Evolutionary conservation across 2,113 vertebrate species (phyloP), one percentile per base, ranked within the genome.

Genomic region (Centrocercus urophasianus): DNA sequence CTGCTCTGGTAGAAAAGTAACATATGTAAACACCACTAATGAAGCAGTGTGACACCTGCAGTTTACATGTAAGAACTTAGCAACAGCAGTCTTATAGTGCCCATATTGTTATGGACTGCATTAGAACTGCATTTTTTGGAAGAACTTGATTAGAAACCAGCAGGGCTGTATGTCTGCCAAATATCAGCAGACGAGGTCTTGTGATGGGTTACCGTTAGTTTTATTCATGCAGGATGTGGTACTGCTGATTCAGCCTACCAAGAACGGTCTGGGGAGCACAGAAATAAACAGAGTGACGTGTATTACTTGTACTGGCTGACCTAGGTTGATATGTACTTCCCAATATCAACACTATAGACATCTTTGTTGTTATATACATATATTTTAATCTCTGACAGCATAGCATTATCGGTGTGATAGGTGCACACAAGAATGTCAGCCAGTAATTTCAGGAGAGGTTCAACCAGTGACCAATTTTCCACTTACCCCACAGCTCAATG

Each of bases 241-340:
- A 43, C 25, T 3, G 0, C 77, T 95, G 94, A 93, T 88, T 95
- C 94, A 95, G 67, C 64, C 57, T 88, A 76, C 78, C 88, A 73
- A 91, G 79, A 93, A 73, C 8, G 76, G 34, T 42, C 32, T 38
- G 18, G 61, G 12, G n/a, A 84, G 36, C 0, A 1, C 76, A 42
- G 48, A 87, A 92, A 60, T 28, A n/a, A 95, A 34, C 25, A 34
- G 66, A 63, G 42, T 54, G 76, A 27, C 42, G 12, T 24, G 19
- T n/a, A 40, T 83, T 56, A 79, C 21, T 94, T 50, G 7, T 64
- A n/a, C 0, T 5, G 47, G 66, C 79, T 87, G 65, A 77, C 92
- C 83, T 80, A 78, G 80, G 36, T 42, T 72, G 7, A 1, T 60
- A 13, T 38, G 32, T 71, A 32, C 34, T 83, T 91, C 21, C 21